Evolutionary conservation across 2,113 vertebrate species (phyloP), one percentile per base, ranked within the genome.

Genomic region (Atractosteus spatula): DNA sequence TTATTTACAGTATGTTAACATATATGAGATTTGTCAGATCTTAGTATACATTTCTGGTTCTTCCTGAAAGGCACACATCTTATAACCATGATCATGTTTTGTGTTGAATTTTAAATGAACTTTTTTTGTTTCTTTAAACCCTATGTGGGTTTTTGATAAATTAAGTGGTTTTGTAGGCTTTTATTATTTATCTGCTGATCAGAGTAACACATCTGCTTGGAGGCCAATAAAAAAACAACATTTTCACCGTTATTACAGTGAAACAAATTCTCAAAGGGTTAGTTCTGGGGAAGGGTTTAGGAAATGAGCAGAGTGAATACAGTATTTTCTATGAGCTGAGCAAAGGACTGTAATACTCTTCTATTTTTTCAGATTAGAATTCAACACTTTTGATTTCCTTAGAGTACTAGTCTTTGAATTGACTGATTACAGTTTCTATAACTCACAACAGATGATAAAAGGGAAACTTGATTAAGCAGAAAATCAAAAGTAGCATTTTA

Each of bases 181-280:
- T 64, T 66, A 62, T 73, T 4, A 66, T 29, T 69, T 8, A 74
- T 77, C 76, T 71, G 66, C 71, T 71, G 44, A 55, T 70, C 72
- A 85, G 81, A 88, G 89, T 86, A 86, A 68, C 75, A 76, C 55
- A 76, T 76, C 82, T 80, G 68, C 76, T 54, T 83, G 77, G 86
- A 79, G 47, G 0, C 45, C 14, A 16, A 17, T 16, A 14, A 41
- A 66, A 42, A 10, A 65, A 17, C 57, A 43, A 3, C 67, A 55
- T 55, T 55, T 55, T 55, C 29, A 13, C 41, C 3, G 54, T 51
- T 7, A 55, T 55, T 55, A 17, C 8, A 13, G 17, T 29, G 17
- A 29, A 29, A 8, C 54, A 8, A 55, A n/a, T 69, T 41, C 66
- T 16, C 54, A 55, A 45, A 55, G 67, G 17, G 6, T 47, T 29